phyloP scores from a whole-genome alignment of 1,140 invertebrate species.

The Linepithema humile region DNA sequence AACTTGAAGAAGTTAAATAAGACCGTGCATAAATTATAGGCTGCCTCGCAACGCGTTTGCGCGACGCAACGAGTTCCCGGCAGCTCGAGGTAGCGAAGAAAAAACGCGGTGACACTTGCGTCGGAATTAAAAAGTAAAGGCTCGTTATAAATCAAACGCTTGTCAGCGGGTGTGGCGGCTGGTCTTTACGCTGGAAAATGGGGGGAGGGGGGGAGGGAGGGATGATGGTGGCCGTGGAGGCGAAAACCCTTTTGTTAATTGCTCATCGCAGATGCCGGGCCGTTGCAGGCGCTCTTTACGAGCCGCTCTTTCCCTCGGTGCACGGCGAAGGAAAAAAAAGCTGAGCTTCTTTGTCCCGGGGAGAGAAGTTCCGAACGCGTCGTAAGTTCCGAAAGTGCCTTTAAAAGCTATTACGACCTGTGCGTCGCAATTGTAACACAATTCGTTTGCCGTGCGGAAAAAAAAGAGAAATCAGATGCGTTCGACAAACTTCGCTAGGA shows the following conservation, averaged over 20 bases:
- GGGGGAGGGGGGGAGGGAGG: constrained; percentile 3
- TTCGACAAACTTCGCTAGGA: constrained; percentile 28
- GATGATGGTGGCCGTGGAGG: constrained; percentile 52
- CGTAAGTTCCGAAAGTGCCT: constrained; percentile 51
- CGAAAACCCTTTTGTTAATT: constrained; percentile 84
- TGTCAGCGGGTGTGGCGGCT: constrained; percentile 74
- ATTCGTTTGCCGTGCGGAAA: constrained; percentile 42
- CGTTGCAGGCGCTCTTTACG: constrained; percentile 78
- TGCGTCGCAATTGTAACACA: constrained; percentile 53
- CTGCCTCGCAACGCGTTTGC: constrained; percentile 16
- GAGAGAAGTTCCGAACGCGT: constrained; percentile 19
- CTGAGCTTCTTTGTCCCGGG: constrained; percentile 27
- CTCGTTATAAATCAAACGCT: constrained; percentile 81
- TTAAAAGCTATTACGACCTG: constrained; percentile 54
- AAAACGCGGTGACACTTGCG: constrained; percentile 75
- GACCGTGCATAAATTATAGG: constrained; percentile 47
- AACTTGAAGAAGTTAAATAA: constrained; percentile 28
- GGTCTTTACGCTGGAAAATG: constrained; percentile 46
- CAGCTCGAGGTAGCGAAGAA: constrained; percentile 60
- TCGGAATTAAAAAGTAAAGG: constrained; percentile 78
- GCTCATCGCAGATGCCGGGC: constrained; percentile 80
- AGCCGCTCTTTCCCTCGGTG: constrained; percentile 54
- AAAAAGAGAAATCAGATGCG: constrained; percentile 16
- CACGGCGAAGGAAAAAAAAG: constrained; percentile 36
- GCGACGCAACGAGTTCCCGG: constrained; percentile 32